Conservation (phyloP, 2,113 vertebrate genomes). For the Ptilorrhoa leucosticta region DNA sequence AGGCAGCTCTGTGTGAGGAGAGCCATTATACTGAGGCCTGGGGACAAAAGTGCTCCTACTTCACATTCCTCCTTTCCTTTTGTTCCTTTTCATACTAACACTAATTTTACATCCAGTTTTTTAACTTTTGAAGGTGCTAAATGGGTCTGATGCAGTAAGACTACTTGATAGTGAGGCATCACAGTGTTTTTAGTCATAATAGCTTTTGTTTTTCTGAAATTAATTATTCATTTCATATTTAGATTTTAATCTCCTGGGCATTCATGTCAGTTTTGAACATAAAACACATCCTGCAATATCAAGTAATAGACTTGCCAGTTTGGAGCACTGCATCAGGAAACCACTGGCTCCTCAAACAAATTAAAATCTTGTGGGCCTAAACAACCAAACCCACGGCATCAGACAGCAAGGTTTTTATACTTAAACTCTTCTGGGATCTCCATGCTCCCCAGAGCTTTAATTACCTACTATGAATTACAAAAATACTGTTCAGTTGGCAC, state of each 20-base stretch:
- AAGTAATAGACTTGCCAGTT: not conserved
- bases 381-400: not conserved
- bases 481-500: not conserved
- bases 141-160: not conserved
- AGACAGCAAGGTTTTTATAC: not conserved
- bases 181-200: not conserved
- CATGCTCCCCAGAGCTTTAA: not conserved
- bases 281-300: not conserved
- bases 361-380: not conserved
- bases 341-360: not conserved
- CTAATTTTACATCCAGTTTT: not conserved
- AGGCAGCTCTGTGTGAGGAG: fast-evolving
- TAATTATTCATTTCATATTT: not conserved
- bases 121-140: not conserved
- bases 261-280: not conserved
- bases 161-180: not conserved
- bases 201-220: not conserved
- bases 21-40: not conserved
- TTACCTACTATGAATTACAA: not conserved
- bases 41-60: not conserved
- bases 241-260: not conserved
- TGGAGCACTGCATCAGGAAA: not conserved
- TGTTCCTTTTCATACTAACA: not conserved
- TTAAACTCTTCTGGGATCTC: not conserved
- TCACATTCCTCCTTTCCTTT: not conserved